Conservation (phyloP, 2,113 vertebrate genomes). For the Plecturocebus donacophilus region DNA sequence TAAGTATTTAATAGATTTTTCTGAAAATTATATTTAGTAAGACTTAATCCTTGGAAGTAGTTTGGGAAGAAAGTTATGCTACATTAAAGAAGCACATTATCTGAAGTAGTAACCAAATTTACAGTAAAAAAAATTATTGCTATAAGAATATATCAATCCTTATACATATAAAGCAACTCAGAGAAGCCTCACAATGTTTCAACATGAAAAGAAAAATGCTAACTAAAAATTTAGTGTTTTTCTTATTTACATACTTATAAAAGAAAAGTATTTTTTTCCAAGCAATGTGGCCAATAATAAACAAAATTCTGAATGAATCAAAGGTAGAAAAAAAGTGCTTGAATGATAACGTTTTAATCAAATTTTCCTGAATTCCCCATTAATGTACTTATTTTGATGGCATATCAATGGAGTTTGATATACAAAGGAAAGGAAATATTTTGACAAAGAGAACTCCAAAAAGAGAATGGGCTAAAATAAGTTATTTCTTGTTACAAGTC, state of each 20-base stretch:
- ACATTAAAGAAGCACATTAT: neutral
- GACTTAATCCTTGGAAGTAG: neutral
- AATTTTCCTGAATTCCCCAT: neutral
- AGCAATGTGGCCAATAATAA: neutral
- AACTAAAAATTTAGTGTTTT: neutral
- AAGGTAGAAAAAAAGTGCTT: neutral
- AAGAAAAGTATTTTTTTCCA: neutral
- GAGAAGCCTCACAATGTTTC: neutral
- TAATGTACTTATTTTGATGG: neutral
- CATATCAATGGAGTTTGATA: neutral
- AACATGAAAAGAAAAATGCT: neutral
- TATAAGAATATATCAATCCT: neutral
- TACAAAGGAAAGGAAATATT: neutral
- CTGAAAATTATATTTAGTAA: constrained; percentile 54
- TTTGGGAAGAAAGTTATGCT: neutral
- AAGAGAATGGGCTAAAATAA: neutral
- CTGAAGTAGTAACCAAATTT: constrained; percentile 13
- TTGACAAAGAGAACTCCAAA: neutral
- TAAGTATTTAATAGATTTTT: constrained; percentile 33
- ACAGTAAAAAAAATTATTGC: neutral
- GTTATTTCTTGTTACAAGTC: neutral
- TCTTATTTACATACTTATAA: neutral
- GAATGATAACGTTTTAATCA: neutral
- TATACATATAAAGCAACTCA: neutral
- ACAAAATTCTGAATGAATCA: neutral